Base-by-base conservation (phyloP, 2,888 invertebrate species). In the Omphaloscelis lunosa region DNA sequence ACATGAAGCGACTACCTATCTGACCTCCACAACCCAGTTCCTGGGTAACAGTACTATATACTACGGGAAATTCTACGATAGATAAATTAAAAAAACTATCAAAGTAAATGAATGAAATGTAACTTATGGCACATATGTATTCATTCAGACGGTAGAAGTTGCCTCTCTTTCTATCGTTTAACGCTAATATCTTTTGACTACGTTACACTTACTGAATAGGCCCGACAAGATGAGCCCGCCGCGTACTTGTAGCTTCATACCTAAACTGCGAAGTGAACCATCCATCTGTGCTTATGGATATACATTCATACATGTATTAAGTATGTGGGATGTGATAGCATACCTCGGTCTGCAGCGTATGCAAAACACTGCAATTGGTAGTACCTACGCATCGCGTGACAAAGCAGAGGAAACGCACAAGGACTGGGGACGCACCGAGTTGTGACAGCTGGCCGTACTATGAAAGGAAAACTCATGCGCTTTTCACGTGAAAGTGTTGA, bases 371-470 rank as follows among this genome's bases (percentile, higher is more conserved):
- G 82, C 85, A 85, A 69, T 75, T 83, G 67, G 34, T 66, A 68
- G 77, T 68, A 56, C n/a, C 1, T 2, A 82, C 81, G 78, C 87
- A 80, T 83, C 77, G 86, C 87, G 85, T 88, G 88, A 88, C 87
- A 85, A 85, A 62, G 72, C 85, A 81, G 83, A 89, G 92, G 92
- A 91, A 89, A 86, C 75, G 83, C 72, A 27, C 91, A 89, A 92
- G 92, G 92, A 80, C 90, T 84, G 82, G 80, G 76, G 84, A 84
- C 65, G 84, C 90, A 89, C 81, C 84, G 86, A 81, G 77, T 87
- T 88, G 92, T 90, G 87, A 90, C 90, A 83, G 66, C 58, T 63
- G 17, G 20, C 51, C 62, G n/a, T 81, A 90, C 87, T 79, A 87
- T 51, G 70, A 23, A 11, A 15, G 68, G 56, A 66, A 63, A 80